Conservation (phyloP, 2,888 invertebrate genomes). For the Synergus japonicus region DNA sequence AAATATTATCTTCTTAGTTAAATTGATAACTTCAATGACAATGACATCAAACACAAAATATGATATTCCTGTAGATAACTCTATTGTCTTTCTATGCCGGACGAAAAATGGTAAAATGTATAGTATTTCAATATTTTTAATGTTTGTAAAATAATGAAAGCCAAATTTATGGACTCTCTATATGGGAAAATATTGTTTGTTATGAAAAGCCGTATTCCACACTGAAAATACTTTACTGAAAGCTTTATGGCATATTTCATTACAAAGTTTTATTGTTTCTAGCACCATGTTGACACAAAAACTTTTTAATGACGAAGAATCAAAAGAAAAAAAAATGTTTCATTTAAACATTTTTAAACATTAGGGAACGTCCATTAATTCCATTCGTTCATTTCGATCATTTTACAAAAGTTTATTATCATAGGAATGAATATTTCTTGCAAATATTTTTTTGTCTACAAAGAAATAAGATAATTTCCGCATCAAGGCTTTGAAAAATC, state of each 20-base stretch:
- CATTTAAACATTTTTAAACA: not conserved
- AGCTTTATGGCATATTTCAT: not conserved
- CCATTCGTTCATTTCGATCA: not conserved
- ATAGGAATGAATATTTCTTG: too few relatives aligned
- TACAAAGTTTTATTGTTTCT: not conserved
- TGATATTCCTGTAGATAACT: too few relatives aligned
- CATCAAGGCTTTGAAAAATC: too few relatives aligned
- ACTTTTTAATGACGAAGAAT: not conserved
- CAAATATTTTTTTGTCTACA: not conserved
- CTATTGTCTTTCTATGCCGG: too few relatives aligned
- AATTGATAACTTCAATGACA: too few relatives aligned
- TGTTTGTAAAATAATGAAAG: not conserved
- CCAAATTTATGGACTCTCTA: not conserved
- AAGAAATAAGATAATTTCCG: too few relatives aligned
- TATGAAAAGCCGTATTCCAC: not conserved
- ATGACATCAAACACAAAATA: too few relatives aligned
- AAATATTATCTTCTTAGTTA: too few relatives aligned
- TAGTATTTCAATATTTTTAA: not conserved
- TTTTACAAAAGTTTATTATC: too few relatives aligned
- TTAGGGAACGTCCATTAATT: not conserved
- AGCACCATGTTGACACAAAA: not conserved
- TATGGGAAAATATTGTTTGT: not conserved
- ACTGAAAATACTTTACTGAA: not conserved
- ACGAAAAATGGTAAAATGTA: too few relatives aligned
- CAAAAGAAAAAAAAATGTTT: too few relatives aligned